Base-by-base conservation (phyloP, 2,888 invertebrate species). In the Luperina nickerlii region DNA sequence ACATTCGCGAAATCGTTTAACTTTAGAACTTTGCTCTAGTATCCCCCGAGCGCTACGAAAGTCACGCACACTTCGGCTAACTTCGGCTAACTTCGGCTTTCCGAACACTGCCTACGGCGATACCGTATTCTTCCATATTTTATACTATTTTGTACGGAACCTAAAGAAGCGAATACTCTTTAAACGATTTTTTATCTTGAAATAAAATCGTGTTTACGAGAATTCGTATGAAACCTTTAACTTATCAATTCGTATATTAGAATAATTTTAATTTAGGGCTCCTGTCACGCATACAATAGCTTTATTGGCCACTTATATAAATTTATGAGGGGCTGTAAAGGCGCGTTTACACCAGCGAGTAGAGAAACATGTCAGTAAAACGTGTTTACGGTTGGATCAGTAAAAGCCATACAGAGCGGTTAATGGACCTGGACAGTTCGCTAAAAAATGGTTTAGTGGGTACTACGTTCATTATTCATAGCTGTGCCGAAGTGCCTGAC, bases 261-360 rank as follows among this genome's bases (percentile, higher is more conserved):
- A 84, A 84, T 75, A 84, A 84, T 75, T 87, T 84, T 70, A 77
- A 85, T 87, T 48, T 48, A 65, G 65, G 20, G 32, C 66, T 74
- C 62, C 62, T 66, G 76, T 84, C 85, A 87, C 66, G 87, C 65
- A 62, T 77, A 84, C 81, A 84, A 87, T 81, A 74, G 87, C 74
- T 85, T 84, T 87, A 85, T 84, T 87, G 87, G 66, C 45, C 69
- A 80, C 68, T 85, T 84, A 20, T 66, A 77, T 75, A 80, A 74
- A 85, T 84, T 87, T 85, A 87, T 84, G 76, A 51, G 74, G 3
- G 60, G 69, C 13, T 69, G 65, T 77, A 77, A 77, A 73, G 79
- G 54, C 57, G 84, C 74, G 27, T 69, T 51, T 73, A 73, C 85
- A 86, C 78, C 38, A 42, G 63, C 51, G 62, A 66, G 76, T 48